A percentile compares a stretch with the other conserved stretches of the same genome.
phyloP scores from a whole-genome alignment of 92 coral and sea anemone species.

The Plumapathes pennacea region DNA sequence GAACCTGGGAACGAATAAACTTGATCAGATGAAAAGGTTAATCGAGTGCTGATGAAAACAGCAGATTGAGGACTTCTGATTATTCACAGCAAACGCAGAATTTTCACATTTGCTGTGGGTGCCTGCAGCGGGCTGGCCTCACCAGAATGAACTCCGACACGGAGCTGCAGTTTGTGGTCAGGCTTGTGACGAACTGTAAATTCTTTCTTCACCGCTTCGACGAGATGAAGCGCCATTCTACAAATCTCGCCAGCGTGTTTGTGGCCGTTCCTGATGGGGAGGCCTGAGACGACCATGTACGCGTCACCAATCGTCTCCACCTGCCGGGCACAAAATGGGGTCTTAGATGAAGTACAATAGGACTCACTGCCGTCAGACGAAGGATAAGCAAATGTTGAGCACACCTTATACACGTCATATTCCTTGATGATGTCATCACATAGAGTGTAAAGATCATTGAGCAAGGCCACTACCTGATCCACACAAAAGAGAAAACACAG shows the following conservation, averaged over 20 bases:
- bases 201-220: constrained; percentile 77
- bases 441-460: constrained; percentile 43
- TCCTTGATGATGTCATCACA: constrained; percentile 44
- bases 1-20: too few relatives aligned
- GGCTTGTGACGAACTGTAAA: constrained; percentile 86
- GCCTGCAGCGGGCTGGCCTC: too few relatives aligned
- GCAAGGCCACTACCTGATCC: constrained; percentile 45
- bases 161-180: constrained; percentile 72
- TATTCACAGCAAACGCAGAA: too few relatives aligned
- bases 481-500: too few relatives aligned
- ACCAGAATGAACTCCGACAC: constrained; percentile 95
- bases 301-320: constrained; percentile 99
- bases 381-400: too few relatives aligned
- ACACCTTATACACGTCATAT: constrained; percentile 49
- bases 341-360: too few relatives aligned
- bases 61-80: too few relatives aligned
- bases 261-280: constrained; percentile 88
- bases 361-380: too few relatives aligned
- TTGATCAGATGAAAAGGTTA: too few relatives aligned
- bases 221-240: constrained; percentile 87
- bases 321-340: constrained; percentile 34
- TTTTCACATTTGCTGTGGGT: too few relatives aligned
- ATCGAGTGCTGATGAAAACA: too few relatives aligned
- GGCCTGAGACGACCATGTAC: constrained; percentile 96
- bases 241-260: constrained; percentile 88